These are phyloP conservation scores for Coelinius sp. DNA, from an alignment of 2,888 invertebrate genomes.

Conservation along the genomic window DNA sequence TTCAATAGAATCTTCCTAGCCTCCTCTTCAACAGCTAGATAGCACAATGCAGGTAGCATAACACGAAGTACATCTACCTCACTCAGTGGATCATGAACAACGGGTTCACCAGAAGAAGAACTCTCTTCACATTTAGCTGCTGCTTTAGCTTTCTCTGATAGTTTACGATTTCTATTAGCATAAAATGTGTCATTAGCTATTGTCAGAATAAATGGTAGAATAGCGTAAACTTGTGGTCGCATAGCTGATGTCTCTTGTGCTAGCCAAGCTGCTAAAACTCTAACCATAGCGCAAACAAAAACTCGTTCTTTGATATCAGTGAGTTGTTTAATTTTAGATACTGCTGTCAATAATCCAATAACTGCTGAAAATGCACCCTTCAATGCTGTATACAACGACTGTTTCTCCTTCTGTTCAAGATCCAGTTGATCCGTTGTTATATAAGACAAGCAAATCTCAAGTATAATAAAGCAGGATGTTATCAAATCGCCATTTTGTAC, in stretches of 20 bases:
- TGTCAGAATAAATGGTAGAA: conserved; percentile 86
- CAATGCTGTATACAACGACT: conserved; percentile 89
- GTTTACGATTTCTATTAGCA: conserved; percentile 78
- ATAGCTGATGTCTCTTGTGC: conserved; percentile 92
- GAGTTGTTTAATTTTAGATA: conserved; percentile 81
- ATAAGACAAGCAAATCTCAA: conserved; percentile 85
- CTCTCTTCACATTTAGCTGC: conserved; percentile 63
- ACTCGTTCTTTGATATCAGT: conserved; percentile 80
- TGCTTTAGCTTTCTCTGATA: conserved; percentile 79
- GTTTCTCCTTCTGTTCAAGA: conserved; percentile 91
- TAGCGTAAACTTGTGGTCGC: conserved; percentile 84
- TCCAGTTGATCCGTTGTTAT: conserved; percentile 87
- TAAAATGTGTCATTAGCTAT: conserved; percentile 88
- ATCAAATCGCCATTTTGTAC: conserved; percentile 83
- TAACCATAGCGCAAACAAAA: conserved; percentile 87
- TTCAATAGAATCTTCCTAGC: conserved; percentile 85
- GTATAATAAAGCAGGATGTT: conserved; percentile 85
- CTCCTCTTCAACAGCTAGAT: conserved; percentile 92
- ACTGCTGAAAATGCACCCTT: conserved; percentile 91
- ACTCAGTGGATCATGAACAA: conserved; percentile 72
- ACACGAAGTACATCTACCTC: conserved; percentile 84
- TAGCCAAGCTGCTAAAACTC: conserved; percentile 90
- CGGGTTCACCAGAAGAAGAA: conserved; percentile 44
- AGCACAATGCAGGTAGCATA: conserved; percentile 90
- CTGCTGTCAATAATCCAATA: conserved; percentile 80